Base-by-base conservation (phyloP, 2,797 vertebrate genomes). In the Luscinia megarhynchos region DNA sequence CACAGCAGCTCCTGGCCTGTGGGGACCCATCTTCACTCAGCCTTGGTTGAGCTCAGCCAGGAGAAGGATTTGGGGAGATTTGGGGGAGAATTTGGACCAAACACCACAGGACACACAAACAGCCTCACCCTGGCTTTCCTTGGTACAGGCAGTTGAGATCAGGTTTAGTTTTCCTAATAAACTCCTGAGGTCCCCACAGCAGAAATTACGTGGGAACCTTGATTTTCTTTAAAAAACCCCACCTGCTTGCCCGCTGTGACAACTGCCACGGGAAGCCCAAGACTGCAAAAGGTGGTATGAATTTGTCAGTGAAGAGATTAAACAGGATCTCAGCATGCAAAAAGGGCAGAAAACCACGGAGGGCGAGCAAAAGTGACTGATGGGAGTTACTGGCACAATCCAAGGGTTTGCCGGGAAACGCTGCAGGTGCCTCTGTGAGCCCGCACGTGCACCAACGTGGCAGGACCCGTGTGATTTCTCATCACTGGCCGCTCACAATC, bases 341-440 rank as follows among this genome's bases (percentile, higher is more conserved):
- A 40, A 41, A 10, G 57, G 41, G 12, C 34, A 68, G 30, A 46
- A 15, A 6, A 41, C 22, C 41, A 50, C 1, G 1, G 10, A 2
- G 3, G 18, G 32, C 0, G 0, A 62, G 27, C 2, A 4, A 2
- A 1, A 70, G 54, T 3, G 14, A 41, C 55, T 69, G 48, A n/a
- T 0, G 0, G 46, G 34, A 46, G 11, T 55, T 67, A 12, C 26
- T 1, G 1, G 38, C 26, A 51, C 46, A 32, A 45, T 16, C 62
- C 75, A 81, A 62, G 77, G 84, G 26, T 70, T 61, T 92, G 24
- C 75, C 0, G 3, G 84, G 73, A 93, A 68, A 9, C 3, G 46
- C 73, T 64, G 83, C 63, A 41, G 83, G 50, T 84, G 30, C 50
- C 70, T 34, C 55, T 2, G 3, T 3, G 4, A 0, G 0, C 9